Base-by-base conservation (phyloP, 2,113 vertebrate species). In the Callipepla californica region DNA sequence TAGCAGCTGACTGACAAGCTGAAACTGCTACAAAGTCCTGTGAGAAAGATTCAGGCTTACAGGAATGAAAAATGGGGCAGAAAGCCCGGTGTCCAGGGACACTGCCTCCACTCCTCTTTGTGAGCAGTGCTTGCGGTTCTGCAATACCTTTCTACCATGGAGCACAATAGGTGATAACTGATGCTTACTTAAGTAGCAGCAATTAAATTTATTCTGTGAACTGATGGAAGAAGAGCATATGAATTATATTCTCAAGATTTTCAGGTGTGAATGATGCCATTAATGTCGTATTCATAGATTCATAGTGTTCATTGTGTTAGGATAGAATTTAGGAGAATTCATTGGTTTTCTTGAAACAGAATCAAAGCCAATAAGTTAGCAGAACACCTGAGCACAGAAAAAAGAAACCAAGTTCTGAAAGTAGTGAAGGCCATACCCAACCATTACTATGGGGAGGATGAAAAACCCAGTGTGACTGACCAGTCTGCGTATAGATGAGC, bases 221-320 rank as follows among this genome's bases (percentile, higher is more conserved):
- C 67, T 32, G 73, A 47, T 47, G 59, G 51, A 83, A 66, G 42
- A 77, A 67, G 32, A 57, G 15, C 48, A 10, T 32, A 45, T 66
- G 51, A 45, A 47, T 61, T 36, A 34, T 18, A 48, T 61, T 83
- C 36, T 11, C 18, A 50, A 69, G 62, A 89, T 69, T 34, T 80
- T 42, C 48, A 69, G 26, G 26, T 68, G 32, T 0, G 2, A 69
- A 74, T 22, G 23, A 23, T n/a, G 20, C 47, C 38, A 58, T 51
- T 0, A 0, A 50, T 92, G 74, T 50, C 20, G 34, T 76, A 34
- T n/a, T n/a, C n/a, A n/a, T n/a, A n/a, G n/a, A n/a, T n/a, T n/a
- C n/a, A n/a, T n/a, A n/a, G n/a, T n/a, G n/a, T n/a, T n/a, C n/a
- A n/a, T 38, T 74, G 30, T 53, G 44, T 79, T 45, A 47, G 55